Percentiles rank a stretch among this genome's conserved stretches.
phyloP scores from a whole-genome alignment of 1,140 invertebrate genomes.

The Lucilia cuprina region DNA sequence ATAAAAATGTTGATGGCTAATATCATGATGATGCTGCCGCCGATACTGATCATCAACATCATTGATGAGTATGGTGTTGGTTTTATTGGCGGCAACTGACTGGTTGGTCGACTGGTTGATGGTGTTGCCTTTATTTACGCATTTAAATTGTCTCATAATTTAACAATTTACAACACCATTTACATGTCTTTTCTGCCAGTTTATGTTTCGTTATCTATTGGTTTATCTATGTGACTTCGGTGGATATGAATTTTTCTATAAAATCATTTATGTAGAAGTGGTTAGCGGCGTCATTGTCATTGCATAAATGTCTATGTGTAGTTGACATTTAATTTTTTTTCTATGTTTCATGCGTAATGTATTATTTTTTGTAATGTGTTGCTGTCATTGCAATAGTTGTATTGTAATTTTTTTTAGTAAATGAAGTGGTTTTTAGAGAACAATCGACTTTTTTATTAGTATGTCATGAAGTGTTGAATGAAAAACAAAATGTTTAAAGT shows the following conservation, averaged over 20 bases:
- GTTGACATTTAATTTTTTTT: not conserved
- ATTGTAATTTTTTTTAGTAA: too few relatives aligned
- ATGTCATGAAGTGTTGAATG: too few relatives aligned
- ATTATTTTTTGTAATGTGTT: not conserved
- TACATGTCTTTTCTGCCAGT: conserved; percentile 19
- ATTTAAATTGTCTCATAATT: conserved; percentile 27
- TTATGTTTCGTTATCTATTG: conserved; percentile 15
- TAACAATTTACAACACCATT: conserved; percentile 26
- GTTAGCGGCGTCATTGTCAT: not conserved
- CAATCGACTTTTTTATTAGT: too few relatives aligned
- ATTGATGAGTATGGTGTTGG: not conserved
- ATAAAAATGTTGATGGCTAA: conserved; percentile 15
- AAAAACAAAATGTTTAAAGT: too few relatives aligned
- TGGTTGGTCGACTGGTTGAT: not conserved
- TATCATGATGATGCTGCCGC: conserved; percentile 1
- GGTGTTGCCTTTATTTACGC: conserved; percentile 14
- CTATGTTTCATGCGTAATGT: not conserved
- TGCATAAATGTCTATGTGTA: not conserved
- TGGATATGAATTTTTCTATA: not conserved
- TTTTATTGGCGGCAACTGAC: not conserved
- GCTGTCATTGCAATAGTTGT: too few relatives aligned
- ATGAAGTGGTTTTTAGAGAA: too few relatives aligned
- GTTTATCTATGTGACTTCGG: not conserved
- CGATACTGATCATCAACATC: not conserved
- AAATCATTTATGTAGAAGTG: too few relatives aligned